These are phyloP conservation scores for Portunus trituberculatus DNA, from an alignment of 1,140 invertebrate species.

Conservation along the genomic window DNA sequence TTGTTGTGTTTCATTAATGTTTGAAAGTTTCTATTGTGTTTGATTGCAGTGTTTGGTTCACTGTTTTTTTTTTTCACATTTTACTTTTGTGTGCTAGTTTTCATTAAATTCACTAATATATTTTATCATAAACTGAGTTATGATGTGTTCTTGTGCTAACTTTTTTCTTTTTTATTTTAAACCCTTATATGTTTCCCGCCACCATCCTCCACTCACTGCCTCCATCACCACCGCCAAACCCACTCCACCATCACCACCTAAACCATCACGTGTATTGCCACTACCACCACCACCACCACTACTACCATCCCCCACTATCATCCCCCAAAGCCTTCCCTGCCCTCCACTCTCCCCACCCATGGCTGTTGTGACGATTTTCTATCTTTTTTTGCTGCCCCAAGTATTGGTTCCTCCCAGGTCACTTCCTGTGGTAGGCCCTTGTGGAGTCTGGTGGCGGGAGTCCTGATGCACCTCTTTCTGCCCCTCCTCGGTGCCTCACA, in stretches of 20 bases:
- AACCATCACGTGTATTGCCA: background rate
- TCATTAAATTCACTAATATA: background rate
- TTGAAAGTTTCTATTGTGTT: background rate
- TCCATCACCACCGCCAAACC: background rate
- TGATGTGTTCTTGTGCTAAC: background rate
- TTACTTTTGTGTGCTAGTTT: background rate
- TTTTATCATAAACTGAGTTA: background rate
- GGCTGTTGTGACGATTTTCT: background rate
- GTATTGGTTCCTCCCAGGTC: background rate
- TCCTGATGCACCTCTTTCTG: background rate
- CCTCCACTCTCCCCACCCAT: background rate
- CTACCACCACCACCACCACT: background rate
- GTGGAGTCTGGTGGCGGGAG: background rate
- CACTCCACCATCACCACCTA: too few species aligned
- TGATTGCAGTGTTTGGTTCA: background rate
- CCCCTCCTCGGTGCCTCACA: background rate
- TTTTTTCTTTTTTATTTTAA: background rate
- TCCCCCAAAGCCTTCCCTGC: background rate
- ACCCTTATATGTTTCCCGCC: background rate
- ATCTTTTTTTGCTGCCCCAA: background rate
- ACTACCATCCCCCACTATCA: background rate
- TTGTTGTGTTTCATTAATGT: background rate
- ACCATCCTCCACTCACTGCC: background rate
- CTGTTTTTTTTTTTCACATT: background rate
- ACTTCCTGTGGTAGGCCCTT: background rate